Base-by-base conservation (phyloP, 2,888 invertebrate genomes). In the Reticulitermes lucifugus region DNA sequence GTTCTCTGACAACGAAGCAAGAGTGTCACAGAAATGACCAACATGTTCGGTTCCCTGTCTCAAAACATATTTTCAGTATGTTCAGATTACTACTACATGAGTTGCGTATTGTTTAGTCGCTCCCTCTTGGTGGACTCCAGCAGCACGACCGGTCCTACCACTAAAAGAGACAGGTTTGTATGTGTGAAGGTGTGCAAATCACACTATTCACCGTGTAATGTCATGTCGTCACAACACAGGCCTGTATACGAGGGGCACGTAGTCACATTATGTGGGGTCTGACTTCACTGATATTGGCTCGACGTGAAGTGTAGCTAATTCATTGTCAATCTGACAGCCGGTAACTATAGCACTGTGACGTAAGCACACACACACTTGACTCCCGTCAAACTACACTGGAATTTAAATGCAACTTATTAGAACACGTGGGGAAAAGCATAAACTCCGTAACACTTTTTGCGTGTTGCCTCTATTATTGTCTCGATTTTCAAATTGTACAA, bases 191-290 rank as follows among this genome's bases (percentile, higher is more conserved):
- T 77, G 51, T 46, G 46, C 51, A 77, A 77, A 46, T 77, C 77
- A 46, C 77, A n/a, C 51, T n/a, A 77, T 77, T 77, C 77, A 77
- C 9, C 65, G 65, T 65, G 65, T n/a, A 65, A 65, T 65, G 25
- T 65, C n/a, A 65, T n/a, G 25, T 65, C 65, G 12, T 65, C 65
- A 65, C 65, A 65, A 60, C 60, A 60, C 18, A 60, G 18, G 60
- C 12, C 51, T 35, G 3, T 35, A 35, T 12, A 46, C 9, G 46
- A 51, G 18, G 55, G 55, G 55, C 18, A 55, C 14, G 18, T 18
- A 25, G 9, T 65, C 65, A 12, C 65, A 10, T 2, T 4, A 25
- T 65, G 25, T 65, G 65, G 25, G 65, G n/a, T 65, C 25, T 12
- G 12, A n/a, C 65, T 65, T 65, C 65, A 14, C 65, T 12, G 6